Evolutionary conservation across 1,140 invertebrate genomes (phyloP), one percentile per base, ranked within the genome.

Genomic region (Scaptodrosophila lebanonensis): DNA sequence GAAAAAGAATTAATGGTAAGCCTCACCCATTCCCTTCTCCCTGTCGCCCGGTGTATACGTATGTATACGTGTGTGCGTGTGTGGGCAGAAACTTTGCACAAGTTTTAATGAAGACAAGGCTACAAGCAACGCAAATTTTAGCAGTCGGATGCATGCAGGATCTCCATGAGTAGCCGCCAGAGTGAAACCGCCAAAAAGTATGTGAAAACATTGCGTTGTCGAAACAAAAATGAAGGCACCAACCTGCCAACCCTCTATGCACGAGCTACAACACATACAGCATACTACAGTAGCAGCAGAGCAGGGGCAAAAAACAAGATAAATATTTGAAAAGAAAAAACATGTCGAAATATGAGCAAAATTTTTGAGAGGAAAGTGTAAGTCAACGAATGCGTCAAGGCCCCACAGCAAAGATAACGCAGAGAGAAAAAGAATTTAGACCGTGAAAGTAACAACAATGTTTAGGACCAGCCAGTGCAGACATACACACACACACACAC

Each of bases 31-130:
- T 5, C 20, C 6, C 40, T 33, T 3, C 18, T 36, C 7, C 22
- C 38, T 18, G n/a, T 45, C 6, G 12, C n/a, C 18, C 13, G 18
- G 9, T 25, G n/a, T 22, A 17, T 52, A 6, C 39, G 16, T 20
- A 8, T 54, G 18, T 22, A 18, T 30, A 16, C 4, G 36, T 12
- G 38, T 49, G 42, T 42, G 20, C 33, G 25, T 39, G 9, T 36
- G 39, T 51, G 67, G 45, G 49, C 27, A 9, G 5, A 16, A 51
- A 59, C 48, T 64, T 59, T 64, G 29, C 33, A 51, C 48, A 75
- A 69, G 56, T 79, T 79, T 79, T 82, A 79, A 79, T 79, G 63
- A 82, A 82, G 75, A 82, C 75, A 66, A 73, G 57, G 69, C 82
- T 59, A 69, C 59, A 52, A 82, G 69, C 75, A 50, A 52, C 53